Percentiles rank a stretch among this genome's conserved stretches.
Conservation (phyloP, 2,888 invertebrate species). For the Galerucella calmariensis region DNA sequence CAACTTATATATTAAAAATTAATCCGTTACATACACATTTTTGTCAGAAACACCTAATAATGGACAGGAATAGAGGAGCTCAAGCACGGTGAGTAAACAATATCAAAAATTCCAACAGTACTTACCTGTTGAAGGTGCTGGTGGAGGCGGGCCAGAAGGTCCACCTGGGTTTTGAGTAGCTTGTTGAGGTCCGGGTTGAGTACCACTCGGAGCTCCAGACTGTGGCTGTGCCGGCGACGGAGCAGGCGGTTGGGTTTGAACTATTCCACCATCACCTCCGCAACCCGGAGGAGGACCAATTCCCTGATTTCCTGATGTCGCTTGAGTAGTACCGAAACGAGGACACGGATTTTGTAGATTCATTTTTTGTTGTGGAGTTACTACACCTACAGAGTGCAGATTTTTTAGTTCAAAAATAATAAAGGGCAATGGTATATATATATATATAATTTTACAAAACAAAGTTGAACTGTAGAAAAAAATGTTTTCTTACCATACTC, state of each 20-base stretch:
- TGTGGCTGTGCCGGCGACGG: constrained; percentile 83
- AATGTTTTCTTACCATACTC: constrained; percentile 47
- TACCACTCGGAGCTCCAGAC: constrained; percentile 75
- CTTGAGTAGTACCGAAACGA: constrained; percentile 62
- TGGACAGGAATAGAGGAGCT: constrained; percentile 9
- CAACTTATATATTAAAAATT: no score
- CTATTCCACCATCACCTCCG: constrained; percentile 74
- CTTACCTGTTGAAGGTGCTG: constrained; percentile 65
- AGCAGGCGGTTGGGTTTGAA: constrained; percentile 81
- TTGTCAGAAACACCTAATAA: background rate
- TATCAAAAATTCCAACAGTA: constrained; percentile 12
- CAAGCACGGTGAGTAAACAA: background rate
- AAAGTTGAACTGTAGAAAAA: background rate
- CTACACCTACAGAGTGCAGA: constrained; percentile 62
- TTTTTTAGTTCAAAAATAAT: constrained; percentile 18
- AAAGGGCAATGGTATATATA: background rate
- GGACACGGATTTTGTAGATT: constrained; percentile 47
- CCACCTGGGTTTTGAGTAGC: constrained; percentile 65
- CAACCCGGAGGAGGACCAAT: constrained; percentile 64
- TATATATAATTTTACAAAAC: background rate
- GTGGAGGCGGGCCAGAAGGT: constrained; percentile 55
- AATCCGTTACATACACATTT: no score
- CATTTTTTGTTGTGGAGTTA: constrained; percentile 68
- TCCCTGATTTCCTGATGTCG: constrained; percentile 62
- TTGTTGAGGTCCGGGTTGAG: constrained; percentile 70